Conservation (phyloP, 1,140 invertebrate genomes). For the Littorina saxatilis region DNA sequence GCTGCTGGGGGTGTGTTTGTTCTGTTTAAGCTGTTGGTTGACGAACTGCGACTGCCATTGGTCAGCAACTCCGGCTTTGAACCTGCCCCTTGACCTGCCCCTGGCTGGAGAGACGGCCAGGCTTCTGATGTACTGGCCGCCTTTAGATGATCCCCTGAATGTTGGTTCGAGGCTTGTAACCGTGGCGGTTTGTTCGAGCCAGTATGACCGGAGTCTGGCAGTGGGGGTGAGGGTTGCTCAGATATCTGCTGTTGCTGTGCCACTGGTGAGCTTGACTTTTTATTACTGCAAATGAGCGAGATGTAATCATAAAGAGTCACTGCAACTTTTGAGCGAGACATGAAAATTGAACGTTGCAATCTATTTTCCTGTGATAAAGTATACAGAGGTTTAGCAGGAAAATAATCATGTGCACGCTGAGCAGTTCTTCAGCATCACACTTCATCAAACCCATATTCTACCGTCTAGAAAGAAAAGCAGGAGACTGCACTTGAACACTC, state of each 20-base stretch:
- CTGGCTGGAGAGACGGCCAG: slow-evolving; percentile 40
- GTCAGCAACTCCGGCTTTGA: slow-evolving; percentile 35
- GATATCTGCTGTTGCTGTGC: slow-evolving; percentile 49
- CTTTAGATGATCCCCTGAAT: neutral
- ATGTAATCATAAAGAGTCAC: no score
- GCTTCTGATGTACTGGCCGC: slow-evolving; percentile 35
- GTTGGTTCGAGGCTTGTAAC: slow-evolving; percentile 37
- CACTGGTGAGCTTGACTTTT: slow-evolving; percentile 63
- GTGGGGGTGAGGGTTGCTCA: slow-evolving; percentile 42
- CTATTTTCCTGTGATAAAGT: no score
- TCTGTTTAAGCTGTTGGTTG: slow-evolving; percentile 39
- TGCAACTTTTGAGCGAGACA: no score
- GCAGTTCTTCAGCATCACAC: no score
- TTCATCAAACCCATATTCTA: no score
- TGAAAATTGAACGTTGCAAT: no score
- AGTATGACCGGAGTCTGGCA: slow-evolving; percentile 30
- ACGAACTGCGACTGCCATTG: slow-evolving; percentile 34
- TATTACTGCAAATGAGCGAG: slow-evolving; percentile 70
- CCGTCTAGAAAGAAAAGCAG: no score
- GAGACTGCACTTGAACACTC: no score
- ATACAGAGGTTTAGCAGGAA: no score
- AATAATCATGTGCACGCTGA: no score
- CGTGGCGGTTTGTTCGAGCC: slow-evolving; percentile 40
- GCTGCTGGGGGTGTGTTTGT: slow-evolving; percentile 42
- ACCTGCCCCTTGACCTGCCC: neutral